A percentile compares a stretch with the other conserved stretches of the same genome.
Conservation (phyloP, 2,888 invertebrate species). For the Balanococcus diminutus region DNA sequence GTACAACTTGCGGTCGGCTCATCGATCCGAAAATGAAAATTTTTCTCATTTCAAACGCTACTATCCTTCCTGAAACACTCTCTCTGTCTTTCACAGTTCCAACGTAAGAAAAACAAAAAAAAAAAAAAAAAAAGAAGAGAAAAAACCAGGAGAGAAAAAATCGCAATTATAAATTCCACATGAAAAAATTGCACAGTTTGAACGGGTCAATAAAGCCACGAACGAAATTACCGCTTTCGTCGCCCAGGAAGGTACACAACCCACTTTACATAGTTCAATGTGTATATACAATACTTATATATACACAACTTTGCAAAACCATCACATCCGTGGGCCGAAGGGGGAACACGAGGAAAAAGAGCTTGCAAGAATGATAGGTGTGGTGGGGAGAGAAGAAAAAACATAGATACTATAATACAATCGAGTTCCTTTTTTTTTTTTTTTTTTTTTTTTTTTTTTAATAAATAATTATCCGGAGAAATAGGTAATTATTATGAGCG, state of each 20-base stretch:
- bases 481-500: neutral
- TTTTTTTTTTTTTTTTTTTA: neutral
- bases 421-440: too few species aligned
- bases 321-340: neutral
- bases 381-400: neutral
- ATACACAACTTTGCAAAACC: neutral
- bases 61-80: neutral
- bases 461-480: neutral
- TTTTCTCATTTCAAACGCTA: neutral
- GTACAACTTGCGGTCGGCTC: neutral
- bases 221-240: slow-evolving; percentile 33
- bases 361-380: too few species aligned
- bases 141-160: neutral
- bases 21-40: slow-evolving; percentile 25
- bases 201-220: slow-evolving; percentile 38
- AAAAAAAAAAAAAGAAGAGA: neutral
- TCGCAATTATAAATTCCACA: slow-evolving; percentile 17
- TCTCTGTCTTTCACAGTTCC: neutral
- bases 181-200: slow-evolving; percentile 29
- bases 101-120: neutral
- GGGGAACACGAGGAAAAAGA: neutral
- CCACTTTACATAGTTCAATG: slow-evolving; percentile 10
- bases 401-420: too few species aligned
- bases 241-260: slow-evolving; percentile 22
- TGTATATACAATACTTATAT: neutral